phyloP scores from a whole-genome alignment of 2,797 vertebrate genomes.

The Tragelaphus oryx region DNA sequence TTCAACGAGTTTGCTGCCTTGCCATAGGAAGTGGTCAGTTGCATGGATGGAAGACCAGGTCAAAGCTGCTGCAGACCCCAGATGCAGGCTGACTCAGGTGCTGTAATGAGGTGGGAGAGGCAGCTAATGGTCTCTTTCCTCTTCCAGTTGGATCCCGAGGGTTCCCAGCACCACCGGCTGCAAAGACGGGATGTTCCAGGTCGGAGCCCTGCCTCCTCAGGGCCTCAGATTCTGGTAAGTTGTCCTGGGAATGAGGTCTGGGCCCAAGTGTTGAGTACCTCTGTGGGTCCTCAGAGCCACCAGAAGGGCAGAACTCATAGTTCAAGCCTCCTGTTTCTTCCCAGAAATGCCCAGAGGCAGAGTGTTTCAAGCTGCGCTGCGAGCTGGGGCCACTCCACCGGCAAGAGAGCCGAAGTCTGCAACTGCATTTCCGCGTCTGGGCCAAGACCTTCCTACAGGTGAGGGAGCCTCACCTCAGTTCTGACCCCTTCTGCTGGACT shows the following conservation, averaged over 20 bases:
- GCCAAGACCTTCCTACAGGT: conserved; percentile 90
- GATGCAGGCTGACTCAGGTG: neutral
- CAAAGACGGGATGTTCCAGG: conserved; percentile 67
- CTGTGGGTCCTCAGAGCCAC: neutral
- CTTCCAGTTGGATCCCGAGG: conserved; percentile 59
- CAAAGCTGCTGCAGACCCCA: neutral
- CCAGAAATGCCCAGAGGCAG: conserved; percentile 88
- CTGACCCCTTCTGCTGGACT: neutral
- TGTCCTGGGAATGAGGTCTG: neutral
- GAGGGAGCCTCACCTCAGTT: conserved; percentile 45
- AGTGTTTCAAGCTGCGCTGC: conserved; percentile 90
- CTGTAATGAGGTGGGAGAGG: neutral
- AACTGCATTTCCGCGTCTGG: conserved; percentile 88
- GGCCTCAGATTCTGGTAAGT: conserved; percentile 73
- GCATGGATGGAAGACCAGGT: neutral
- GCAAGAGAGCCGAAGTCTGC: conserved; percentile 87
- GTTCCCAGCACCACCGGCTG: conserved; percentile 59
- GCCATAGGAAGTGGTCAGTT: neutral
- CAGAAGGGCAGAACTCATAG: neutral
- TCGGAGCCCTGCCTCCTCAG: neutral
- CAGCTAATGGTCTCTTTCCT: neutral
- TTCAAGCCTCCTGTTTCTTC: neutral
- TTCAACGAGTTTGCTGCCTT: neutral
- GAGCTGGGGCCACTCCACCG: conserved; percentile 86
- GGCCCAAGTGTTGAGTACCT: neutral